phyloP scores from a whole-genome alignment of 1,140 invertebrate genomes.

The Trichoplusia ni region DNA sequence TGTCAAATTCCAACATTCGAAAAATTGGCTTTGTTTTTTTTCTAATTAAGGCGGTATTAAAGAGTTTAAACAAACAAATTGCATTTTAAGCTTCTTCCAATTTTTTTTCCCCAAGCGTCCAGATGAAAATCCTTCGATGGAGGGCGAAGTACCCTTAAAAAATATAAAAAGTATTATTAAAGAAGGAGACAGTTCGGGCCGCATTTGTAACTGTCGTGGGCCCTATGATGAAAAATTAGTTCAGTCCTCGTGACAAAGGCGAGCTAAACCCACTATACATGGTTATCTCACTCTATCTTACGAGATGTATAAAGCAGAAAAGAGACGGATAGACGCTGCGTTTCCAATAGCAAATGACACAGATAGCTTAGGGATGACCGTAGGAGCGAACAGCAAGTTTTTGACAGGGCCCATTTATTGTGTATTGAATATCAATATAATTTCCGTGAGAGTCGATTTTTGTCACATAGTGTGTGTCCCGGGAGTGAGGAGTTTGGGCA shows the following conservation, averaged over 20 bases:
- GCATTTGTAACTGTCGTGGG: constrained; percentile 82
- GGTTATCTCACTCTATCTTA: constrained; percentile 66
- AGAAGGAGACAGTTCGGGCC: constrained; percentile 82
- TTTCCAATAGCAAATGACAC: constrained; percentile 80
- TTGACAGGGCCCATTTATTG: constrained; percentile 81
- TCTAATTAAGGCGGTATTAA: constrained; percentile 52
- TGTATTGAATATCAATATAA: constrained; percentile 83
- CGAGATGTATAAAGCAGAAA: constrained; percentile 38
- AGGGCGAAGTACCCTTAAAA: constrained; percentile 80
- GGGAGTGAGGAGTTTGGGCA: constrained; percentile 70
- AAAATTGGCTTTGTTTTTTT: constrained; percentile 35
- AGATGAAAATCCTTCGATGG: constrained; percentile 76
- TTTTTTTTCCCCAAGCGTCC: constrained; percentile 69
- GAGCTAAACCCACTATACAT: constrained; percentile 72
- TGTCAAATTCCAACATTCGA: constrained; percentile 23
- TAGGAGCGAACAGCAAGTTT: constrained; percentile 81
- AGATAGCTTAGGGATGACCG: constrained; percentile 81
- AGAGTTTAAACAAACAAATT: constrained; percentile 67
- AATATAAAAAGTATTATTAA: constrained; percentile 83
- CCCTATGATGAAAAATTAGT: constrained; percentile 83
- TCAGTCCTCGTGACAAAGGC: constrained; percentile 79
- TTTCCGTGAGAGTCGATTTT: constrained; percentile 80
- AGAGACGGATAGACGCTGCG: constrained; percentile 55
- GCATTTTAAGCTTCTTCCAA: constrained; percentile 76
- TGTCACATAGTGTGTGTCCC: constrained; percentile 72